phyloP scores from a whole-genome alignment of 2,797 vertebrate genomes.

The Pelodytes ibericus region DNA sequence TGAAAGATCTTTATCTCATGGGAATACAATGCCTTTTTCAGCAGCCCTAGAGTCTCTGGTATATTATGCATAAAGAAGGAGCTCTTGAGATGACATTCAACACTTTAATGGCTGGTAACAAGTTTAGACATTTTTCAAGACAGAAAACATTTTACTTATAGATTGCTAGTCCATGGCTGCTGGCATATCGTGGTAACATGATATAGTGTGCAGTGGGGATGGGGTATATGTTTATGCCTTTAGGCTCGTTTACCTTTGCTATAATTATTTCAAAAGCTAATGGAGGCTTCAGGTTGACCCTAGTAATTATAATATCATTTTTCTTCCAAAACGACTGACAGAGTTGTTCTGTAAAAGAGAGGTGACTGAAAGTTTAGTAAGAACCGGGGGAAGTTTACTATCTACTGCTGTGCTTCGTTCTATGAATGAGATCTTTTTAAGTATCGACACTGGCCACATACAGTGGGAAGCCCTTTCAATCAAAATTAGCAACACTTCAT shows the following conservation, averaged over 20 bases:
- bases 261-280: slow-evolving; percentile 75
- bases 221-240: slow-evolving; percentile 62
- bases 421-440: slow-evolving; percentile 75
- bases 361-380: slow-evolving; percentile 74
- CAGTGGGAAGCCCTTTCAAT: slow-evolving; percentile 85
- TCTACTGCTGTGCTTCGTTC: slow-evolving; percentile 77
- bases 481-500: slow-evolving; percentile 79
- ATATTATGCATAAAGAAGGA: slow-evolving; percentile 66
- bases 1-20: too few species aligned
- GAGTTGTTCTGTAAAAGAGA: slow-evolving; percentile 69
- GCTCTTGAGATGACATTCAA: slow-evolving; percentile 78
- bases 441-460: slow-evolving; percentile 74
- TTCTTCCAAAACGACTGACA: slow-evolving; percentile 71
- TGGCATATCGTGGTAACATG: slow-evolving; percentile 65
- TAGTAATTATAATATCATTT: slow-evolving; percentile 90
- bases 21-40: slow-evolving; percentile 12
- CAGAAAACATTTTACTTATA: slow-evolving; percentile 67
- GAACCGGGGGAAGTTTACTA: slow-evolving; percentile 75
- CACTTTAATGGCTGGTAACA: slow-evolving; percentile 67
- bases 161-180: too few species aligned
- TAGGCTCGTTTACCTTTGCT: slow-evolving; percentile 64
- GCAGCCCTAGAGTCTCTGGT: slow-evolving; percentile 61
- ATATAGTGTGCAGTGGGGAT: slow-evolving; percentile 58
- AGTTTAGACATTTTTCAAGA: slow-evolving; percentile 68
- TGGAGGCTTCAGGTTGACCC: slow-evolving; percentile 78